These are phyloP conservation scores for Tetraneura akinire DNA, from an alignment of 1,140 invertebrate genomes.

Conservation along the genomic window DNA sequence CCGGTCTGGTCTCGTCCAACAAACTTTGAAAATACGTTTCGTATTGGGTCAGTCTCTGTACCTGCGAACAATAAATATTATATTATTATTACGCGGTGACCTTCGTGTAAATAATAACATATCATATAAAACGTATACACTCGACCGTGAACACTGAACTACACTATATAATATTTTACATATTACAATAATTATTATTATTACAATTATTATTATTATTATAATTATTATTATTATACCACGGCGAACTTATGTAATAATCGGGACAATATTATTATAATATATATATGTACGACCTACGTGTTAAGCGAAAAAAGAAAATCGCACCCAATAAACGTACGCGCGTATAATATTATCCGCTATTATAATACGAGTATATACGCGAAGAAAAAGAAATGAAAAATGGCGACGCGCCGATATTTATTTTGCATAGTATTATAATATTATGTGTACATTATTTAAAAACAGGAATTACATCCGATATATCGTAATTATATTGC, in stretches of 20 bases:
- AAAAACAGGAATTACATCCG: neutral
- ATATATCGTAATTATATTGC: slow-evolving; percentile 5
- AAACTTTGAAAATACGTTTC: slow-evolving; percentile 58
- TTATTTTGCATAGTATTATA: neutral
- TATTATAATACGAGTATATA: too few species aligned
- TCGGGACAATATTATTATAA: neutral
- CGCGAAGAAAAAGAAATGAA: neutral
- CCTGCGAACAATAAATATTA: slow-evolving; percentile 55
- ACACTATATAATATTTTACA: neutral
- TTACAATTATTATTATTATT: neutral
- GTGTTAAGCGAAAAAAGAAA: neutral
- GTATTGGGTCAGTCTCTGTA: slow-evolving; percentile 58
- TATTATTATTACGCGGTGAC: neutral
- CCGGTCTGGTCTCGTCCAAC: slow-evolving; percentile 54
- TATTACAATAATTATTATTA: too few species aligned
- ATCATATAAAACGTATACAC: neutral
- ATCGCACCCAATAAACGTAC: neutral
- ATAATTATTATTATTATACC: slow-evolving; percentile 4
- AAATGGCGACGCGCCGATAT: neutral
- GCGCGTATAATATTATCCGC: too few species aligned
- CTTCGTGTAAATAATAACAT: neutral
- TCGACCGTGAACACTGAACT: slow-evolving; percentile 1
- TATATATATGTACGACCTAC: neutral
- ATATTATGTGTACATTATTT: too few species aligned
- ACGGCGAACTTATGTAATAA: neutral